phyloP scores from a whole-genome alignment of 2,113 vertebrate genomes.

The Callospermophilus lateralis region DNA sequence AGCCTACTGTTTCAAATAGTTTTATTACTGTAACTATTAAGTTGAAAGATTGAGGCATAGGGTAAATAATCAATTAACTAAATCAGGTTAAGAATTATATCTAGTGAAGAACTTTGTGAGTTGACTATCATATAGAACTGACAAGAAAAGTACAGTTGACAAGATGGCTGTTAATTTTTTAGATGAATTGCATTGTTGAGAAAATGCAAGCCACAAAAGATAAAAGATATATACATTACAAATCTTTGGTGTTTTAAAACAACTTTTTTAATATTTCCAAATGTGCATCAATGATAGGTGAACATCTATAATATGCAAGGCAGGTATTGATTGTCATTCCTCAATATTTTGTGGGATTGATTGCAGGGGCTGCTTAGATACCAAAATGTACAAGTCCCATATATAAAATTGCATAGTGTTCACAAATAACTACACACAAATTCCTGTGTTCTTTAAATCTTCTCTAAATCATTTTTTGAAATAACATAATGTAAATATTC shows the following conservation, averaged over 20 bases:
- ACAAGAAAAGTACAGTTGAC: background rate
- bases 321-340: background rate
- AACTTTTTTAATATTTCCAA: background rate
- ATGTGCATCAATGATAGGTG: background rate
- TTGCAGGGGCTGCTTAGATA: background rate
- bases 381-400: background rate
- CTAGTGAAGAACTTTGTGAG: background rate
- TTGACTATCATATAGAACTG: background rate
- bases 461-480: too few species aligned
- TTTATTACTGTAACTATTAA: background rate
- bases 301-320: background rate
- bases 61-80: background rate
- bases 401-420: background rate
- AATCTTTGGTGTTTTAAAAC: background rate
- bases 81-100: background rate
- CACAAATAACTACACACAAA: background rate
- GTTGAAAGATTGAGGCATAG: background rate
- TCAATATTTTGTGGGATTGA: background rate
- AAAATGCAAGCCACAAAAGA: background rate
- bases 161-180: background rate
- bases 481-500: background rate
- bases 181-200: background rate
- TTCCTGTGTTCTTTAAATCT: background rate
- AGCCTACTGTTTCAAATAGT: background rate
- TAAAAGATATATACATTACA: background rate